phyloP scores from a whole-genome alignment of 1,140 invertebrate species.

The Teleopsis dalmanni region DNA sequence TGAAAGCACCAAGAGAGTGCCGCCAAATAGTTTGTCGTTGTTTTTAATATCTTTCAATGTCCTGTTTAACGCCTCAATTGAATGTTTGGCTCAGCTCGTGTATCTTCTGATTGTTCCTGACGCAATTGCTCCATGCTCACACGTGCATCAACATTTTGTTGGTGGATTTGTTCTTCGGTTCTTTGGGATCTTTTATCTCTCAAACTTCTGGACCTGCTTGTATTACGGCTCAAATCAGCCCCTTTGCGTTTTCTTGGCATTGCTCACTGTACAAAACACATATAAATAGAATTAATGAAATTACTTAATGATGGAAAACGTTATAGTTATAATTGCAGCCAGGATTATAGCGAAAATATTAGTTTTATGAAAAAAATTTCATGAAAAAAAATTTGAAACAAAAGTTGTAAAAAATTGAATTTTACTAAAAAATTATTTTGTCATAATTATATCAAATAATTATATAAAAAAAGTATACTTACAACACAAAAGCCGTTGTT shows the following conservation, averaged over 20 bases:
- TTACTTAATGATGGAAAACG: background rate
- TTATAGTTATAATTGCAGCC: too few relatives aligned
- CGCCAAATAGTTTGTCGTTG: conserved; percentile 24
- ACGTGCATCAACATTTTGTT: conserved; percentile 21
- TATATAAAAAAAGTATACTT: too few relatives aligned
- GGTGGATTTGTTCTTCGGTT: conserved; percentile 24
- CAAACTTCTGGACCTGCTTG: conserved; percentile 6
- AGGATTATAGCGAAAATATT: too few relatives aligned
- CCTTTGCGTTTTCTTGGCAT: conserved; percentile 2
- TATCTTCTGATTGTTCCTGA: conserved; percentile 18
- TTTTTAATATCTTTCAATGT: conserved; percentile 36
- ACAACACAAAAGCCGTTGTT: too few relatives aligned
- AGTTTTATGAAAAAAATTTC: too few relatives aligned
- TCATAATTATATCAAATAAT: too few relatives aligned
- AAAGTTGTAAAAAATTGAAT: too few relatives aligned
- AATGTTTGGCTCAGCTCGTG: conserved; percentile 23
- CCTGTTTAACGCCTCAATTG: conserved; percentile 33
- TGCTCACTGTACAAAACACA: background rate
- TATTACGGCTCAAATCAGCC: conserved; percentile 1
- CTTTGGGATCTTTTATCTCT: conserved; percentile 20
- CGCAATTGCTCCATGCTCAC: conserved; percentile 22
- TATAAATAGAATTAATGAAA: background rate
- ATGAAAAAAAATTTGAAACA: too few relatives aligned
- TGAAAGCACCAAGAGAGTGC: conserved; percentile 28
- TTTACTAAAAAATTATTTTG: too few relatives aligned